phyloP scores from a whole-genome alignment of 2,888 invertebrate genomes.

The Drosophila affinis region DNA sequence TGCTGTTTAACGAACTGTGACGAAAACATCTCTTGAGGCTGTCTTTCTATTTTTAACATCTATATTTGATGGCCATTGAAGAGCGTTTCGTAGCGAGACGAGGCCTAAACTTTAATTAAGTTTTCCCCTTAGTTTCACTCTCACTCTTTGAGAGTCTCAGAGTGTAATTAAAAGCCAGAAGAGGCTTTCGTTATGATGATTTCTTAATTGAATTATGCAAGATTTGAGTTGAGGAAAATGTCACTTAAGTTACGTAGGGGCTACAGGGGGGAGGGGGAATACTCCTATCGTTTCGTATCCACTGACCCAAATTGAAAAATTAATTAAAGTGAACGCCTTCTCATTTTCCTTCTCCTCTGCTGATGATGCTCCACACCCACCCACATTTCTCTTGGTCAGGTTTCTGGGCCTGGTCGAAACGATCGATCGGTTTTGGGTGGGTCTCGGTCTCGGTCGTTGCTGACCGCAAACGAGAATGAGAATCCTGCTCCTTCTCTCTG shows the following conservation, averaged over 20 bases:
- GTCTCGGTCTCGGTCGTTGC: slow-evolving; percentile 67
- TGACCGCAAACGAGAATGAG: slow-evolving; percentile 70
- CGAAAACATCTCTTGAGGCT: slow-evolving; percentile 33
- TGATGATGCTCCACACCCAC: slow-evolving; percentile 53
- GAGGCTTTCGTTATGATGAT: slow-evolving; percentile 50
- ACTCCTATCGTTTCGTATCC: slow-evolving; percentile 41
- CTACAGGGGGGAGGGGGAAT: not conserved
- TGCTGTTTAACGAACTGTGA: slow-evolving; percentile 50
- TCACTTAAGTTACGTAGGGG: slow-evolving; percentile 25
- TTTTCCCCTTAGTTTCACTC: slow-evolving; percentile 47
- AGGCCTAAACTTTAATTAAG: slow-evolving; percentile 32
- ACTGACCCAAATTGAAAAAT: slow-evolving; percentile 73
- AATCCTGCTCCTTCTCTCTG: slow-evolving; percentile 9
- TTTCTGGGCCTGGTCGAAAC: slow-evolving; percentile 46
- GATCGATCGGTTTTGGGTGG: slow-evolving; percentile 54
- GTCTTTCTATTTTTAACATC: slow-evolving; percentile 14
- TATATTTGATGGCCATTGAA: slow-evolving; percentile 56
- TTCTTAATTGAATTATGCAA: slow-evolving; percentile 66
- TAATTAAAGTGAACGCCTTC: slow-evolving; percentile 77
- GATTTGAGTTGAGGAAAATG: slow-evolving; percentile 24
- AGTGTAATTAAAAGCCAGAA: slow-evolving; percentile 62
- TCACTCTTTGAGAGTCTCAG: slow-evolving; percentile 48
- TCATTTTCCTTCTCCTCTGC: slow-evolving; percentile 5
- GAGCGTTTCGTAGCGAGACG: slow-evolving; percentile 55
- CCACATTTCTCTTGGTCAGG: slow-evolving; percentile 75